Conservation (phyloP, 2,113 vertebrate genomes). For the Hypanus sabinus region DNA sequence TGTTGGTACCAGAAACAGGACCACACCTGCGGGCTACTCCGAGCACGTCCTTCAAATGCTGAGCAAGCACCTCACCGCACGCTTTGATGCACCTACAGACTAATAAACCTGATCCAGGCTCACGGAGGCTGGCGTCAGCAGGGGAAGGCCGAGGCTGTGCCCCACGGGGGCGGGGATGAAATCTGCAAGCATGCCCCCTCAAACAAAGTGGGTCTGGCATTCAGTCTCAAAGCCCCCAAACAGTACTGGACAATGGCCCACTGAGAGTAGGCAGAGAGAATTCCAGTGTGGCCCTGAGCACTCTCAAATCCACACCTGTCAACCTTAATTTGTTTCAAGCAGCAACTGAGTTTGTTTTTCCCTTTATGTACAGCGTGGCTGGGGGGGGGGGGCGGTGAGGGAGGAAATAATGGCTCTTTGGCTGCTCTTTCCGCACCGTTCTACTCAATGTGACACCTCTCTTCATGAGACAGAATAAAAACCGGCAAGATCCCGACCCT, state of each 20-base stretch:
- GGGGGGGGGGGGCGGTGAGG: no score
- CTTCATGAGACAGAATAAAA: background rate
- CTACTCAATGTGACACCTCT: background rate
- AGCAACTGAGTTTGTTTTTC: background rate
- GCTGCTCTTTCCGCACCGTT: background rate
- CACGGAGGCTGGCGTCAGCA: background rate
- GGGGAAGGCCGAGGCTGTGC: background rate
- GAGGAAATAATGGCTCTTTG: background rate
- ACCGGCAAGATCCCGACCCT: background rate
- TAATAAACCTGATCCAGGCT: no score
- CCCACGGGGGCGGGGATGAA: fast-evolving
- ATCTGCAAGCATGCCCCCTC: background rate
- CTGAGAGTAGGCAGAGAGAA: background rate
- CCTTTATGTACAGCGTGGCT: background rate
- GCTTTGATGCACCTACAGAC: no score
- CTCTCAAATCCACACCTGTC: background rate
- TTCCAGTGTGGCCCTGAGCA: background rate
- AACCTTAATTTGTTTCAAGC: background rate
- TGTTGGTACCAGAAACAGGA: no score
- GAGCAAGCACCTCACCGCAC: no score
- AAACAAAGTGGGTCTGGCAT: background rate
- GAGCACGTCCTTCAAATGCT: no score
- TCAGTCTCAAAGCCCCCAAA: background rate
- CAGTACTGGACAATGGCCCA: no score
- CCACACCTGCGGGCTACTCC: no score